Evolutionary conservation across 2,113 vertebrate species (phyloP).

Genomic region (Bos indicus): DNA sequence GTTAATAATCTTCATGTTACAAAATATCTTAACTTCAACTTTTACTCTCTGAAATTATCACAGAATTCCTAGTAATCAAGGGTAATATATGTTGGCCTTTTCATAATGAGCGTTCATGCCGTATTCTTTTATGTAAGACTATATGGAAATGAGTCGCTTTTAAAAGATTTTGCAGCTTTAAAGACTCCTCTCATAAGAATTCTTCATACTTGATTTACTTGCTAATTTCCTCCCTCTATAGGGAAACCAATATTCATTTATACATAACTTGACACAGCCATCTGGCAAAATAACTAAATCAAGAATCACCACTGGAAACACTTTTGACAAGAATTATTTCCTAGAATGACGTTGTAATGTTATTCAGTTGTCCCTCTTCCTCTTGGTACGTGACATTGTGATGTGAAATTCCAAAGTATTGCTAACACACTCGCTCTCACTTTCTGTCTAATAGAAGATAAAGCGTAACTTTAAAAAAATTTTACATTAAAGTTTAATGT

Average conservation of each 20-base stretch:
- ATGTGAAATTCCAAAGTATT: neutral
- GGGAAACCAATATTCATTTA: neutral
- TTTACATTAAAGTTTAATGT: neutral
- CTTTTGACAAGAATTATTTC: neutral
- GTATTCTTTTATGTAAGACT: neutral
- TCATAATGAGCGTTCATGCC: neutral
- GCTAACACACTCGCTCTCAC: neutral
- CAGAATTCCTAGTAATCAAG: neutral
- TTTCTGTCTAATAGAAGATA: neutral
- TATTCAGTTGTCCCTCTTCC: neutral
- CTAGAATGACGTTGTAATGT: neutral
- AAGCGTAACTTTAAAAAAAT: neutral
- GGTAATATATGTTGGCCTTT: neutral
- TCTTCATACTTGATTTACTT: conserved; percentile 32
- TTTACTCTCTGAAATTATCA: neutral
- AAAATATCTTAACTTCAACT: neutral
- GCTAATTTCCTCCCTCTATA: neutral
- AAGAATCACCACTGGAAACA: conserved; percentile 30
- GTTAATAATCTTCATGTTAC: neutral
- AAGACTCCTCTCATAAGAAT: neutral
- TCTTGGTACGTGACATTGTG: neutral
- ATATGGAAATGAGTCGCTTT: neutral
- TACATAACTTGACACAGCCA: neutral
- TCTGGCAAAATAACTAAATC: conserved; percentile 42
- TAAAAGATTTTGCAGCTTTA: neutral